These are phyloP conservation scores for Discoglossus pictus DNA, from an alignment of 2,797 vertebrate species.

Conservation along the genomic window DNA sequence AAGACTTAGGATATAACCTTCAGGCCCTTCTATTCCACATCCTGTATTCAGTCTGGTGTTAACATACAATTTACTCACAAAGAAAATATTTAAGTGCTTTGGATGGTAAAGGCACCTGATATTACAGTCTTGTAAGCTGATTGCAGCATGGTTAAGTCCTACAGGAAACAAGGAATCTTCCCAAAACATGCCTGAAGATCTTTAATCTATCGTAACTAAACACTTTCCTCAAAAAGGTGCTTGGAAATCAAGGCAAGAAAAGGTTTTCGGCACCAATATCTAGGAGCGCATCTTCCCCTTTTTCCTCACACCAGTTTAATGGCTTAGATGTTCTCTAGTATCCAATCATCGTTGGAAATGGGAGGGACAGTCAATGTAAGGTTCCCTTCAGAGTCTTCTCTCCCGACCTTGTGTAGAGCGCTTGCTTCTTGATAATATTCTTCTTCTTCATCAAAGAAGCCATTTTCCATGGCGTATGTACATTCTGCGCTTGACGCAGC, in stretches of 20 bases:
- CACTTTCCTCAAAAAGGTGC: constrained; percentile 7
- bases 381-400: constrained; percentile 38
- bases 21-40: too few species aligned
- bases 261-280: constrained; percentile 41
- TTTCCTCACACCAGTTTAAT: background rate
- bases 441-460: constrained; percentile 94
- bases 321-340: constrained; percentile 59
- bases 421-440: constrained; percentile 81
- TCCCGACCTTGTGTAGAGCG: constrained; percentile 36
- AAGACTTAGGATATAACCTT: too few species aligned
- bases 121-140: constrained; percentile 14
- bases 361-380: constrained; percentile 44
- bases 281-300: constrained; percentile 42
- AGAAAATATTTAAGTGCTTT: constrained; percentile 29
- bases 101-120: constrained; percentile 48
- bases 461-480: constrained; percentile 82
- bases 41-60: background rate
- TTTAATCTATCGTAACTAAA: constrained; percentile 11
- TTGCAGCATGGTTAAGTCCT: constrained; percentile 12
- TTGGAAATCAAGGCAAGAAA: constrained; percentile 37
- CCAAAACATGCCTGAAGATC: constrained; percentile 18
- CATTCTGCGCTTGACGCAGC: constrained; percentile 85
- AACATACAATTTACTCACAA: background rate
- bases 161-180: background rate
- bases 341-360: constrained; percentile 53